phyloP scores from a whole-genome alignment of 2,888 invertebrate species.

The Limulus polyphemus region DNA sequence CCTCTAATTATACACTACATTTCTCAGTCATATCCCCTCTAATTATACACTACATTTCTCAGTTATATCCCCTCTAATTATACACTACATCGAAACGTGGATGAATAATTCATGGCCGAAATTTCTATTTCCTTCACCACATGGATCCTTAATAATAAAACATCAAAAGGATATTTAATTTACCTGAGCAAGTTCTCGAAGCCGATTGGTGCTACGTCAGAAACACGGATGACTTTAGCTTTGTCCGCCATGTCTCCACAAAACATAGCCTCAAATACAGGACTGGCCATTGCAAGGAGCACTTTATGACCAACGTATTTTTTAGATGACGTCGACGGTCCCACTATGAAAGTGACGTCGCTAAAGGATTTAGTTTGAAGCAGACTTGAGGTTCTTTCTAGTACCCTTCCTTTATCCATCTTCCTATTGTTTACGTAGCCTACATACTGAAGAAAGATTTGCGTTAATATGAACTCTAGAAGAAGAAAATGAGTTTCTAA shows the following conservation, averaged over 20 bases:
- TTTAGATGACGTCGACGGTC: slow-evolving; percentile 28
- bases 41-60: no score
- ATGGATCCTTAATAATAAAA: no score
- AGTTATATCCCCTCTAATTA: no score
- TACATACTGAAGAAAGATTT: slow-evolving; percentile 1
- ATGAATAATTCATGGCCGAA: no score
- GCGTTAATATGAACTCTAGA: no score
- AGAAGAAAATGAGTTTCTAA: no score
- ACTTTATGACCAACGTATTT: slow-evolving; percentile 30
- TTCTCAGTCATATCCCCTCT: no score
- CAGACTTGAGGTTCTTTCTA: slow-evolving; percentile 22
- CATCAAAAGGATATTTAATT: no score
- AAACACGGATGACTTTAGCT: slow-evolving; percentile 29
- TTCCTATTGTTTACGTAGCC: neutral
- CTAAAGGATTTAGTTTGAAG: slow-evolving; percentile 31
- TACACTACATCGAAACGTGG: no score
- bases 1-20: no score
- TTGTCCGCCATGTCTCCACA: slow-evolving; percentile 30
- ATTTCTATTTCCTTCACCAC: no score
- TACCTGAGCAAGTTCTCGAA: slow-evolving; percentile 28
- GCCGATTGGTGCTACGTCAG: slow-evolving; percentile 28
- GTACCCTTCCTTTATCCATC: slow-evolving; percentile 22
- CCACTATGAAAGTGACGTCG: slow-evolving; percentile 29
- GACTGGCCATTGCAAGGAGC: slow-evolving; percentile 28
- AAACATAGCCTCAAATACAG: slow-evolving; percentile 30